phyloP scores from a whole-genome alignment of 2,888 invertebrate species.

The Drosophila borealis region DNA sequence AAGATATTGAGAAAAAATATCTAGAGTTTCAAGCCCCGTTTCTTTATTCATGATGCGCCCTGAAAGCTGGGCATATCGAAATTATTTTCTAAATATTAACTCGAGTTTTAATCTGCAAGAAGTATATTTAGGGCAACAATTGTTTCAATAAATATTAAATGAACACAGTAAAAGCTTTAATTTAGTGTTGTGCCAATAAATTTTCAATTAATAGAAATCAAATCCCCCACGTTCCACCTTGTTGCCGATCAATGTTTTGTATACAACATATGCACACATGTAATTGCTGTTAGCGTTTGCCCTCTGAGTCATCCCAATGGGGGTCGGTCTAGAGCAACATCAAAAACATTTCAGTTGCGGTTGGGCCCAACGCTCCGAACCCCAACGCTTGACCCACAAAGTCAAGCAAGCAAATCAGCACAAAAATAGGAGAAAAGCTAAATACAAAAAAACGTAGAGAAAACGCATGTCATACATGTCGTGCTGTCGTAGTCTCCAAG shows the following conservation, averaged over 20 bases:
- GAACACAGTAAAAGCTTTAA: conserved; percentile 6
- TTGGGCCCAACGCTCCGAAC: not conserved
- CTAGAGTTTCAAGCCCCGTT: no score
- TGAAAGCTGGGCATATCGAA: no score
- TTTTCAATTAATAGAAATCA: conserved; percentile 5
- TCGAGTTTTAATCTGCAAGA: no score
- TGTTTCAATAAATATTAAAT: not conserved
- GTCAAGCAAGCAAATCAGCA: conserved; percentile 64
- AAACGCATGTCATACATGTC: conserved; percentile 65
- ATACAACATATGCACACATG: conserved; percentile 37
- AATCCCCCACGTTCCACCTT: not conserved
- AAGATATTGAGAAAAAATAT: no score
- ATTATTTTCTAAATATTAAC: no score
- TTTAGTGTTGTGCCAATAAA: conserved; percentile 13
- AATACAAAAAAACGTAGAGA: conserved; percentile 1
- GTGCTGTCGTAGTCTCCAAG: conserved; percentile 26
- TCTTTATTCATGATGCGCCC: no score
- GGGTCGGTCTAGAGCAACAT: conserved; percentile 30
- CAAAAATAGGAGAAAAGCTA: conserved; percentile 23
- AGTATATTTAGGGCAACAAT: no score
- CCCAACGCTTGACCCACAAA: conserved; percentile 73
- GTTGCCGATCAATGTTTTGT: conserved; percentile 1
- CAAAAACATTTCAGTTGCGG: conserved; percentile 33
- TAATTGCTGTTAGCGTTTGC: conserved; percentile 44
- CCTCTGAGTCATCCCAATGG: conserved; percentile 25